Percentiles rank a stretch among this genome's conserved stretches.
Evolutionary conservation across 2,888 invertebrate species (phyloP).

Genomic region (Drosophila borealis): DNA sequence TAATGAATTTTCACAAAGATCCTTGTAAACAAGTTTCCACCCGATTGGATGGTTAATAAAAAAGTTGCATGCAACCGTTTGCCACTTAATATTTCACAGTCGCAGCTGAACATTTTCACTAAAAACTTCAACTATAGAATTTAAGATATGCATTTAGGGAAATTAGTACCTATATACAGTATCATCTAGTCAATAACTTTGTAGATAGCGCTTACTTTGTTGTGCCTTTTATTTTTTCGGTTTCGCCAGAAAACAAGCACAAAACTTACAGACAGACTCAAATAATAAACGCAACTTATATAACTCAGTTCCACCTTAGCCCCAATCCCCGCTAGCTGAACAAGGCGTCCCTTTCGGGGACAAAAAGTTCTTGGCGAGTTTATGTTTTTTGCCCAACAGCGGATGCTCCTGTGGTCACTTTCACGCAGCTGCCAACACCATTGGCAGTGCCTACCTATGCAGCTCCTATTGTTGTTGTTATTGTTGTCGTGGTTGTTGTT

Average conservation of each 20-base stretch:
- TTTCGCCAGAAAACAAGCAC: slow-evolving; percentile 66
- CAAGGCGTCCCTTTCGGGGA: slow-evolving; percentile 43
- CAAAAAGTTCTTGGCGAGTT: slow-evolving; percentile 74
- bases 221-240: slow-evolving; percentile 15
- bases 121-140: no score
- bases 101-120: no score
- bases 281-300: slow-evolving; percentile 80
- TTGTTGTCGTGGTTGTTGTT: slow-evolving; percentile 12
- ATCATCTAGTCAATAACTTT: not conserved
- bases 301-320: slow-evolving; percentile 56
- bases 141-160: no score
- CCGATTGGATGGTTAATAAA: no score
- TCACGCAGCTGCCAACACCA: slow-evolving; percentile 74
- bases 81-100: no score
- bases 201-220: not conserved
- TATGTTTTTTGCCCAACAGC: slow-evolving; percentile 55
- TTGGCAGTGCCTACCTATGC: slow-evolving; percentile 61
- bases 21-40: no score
- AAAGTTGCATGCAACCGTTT: no score
- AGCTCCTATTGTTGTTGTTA: slow-evolving; percentile 28
- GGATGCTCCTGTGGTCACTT: slow-evolving; percentile 78
- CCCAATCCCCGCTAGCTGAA: slow-evolving; percentile 11
- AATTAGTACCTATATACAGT: not conserved
- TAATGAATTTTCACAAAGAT: no score
- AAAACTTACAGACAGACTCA: slow-evolving; percentile 58